phyloP scores from a whole-genome alignment of 2,888 invertebrate species.

The Chromoteleia sp. region DNA sequence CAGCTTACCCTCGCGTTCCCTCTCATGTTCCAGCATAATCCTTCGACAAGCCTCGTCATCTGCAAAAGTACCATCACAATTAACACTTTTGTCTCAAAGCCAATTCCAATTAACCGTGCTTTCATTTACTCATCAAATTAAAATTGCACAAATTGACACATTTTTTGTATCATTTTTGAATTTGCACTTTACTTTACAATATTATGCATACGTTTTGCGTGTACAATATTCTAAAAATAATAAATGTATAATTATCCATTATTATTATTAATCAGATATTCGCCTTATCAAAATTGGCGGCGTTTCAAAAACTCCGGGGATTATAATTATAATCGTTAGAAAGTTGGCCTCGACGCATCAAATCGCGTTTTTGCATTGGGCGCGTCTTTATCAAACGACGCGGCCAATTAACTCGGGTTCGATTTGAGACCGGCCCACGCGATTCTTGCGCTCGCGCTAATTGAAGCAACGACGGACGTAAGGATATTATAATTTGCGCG shows the following conservation, averaged over 20 bases:
- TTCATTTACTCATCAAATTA: conserved; percentile 12
- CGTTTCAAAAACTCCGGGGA: conserved; percentile 20
- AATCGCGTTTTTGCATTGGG: conserved; percentile 42
- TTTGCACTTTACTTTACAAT: too few species aligned
- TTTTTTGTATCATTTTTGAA: not conserved
- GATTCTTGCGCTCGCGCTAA: conserved; percentile 70
- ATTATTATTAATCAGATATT: too few species aligned
- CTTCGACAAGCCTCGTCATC: conserved; percentile 85
- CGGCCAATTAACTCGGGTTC: conserved; percentile 68
- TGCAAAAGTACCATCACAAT: conserved; percentile 70
- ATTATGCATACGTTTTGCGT: too few species aligned
- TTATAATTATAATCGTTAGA: conserved; percentile 71
- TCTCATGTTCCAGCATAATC: conserved; percentile 85
- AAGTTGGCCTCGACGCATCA: conserved; percentile 51
- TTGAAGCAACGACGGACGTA: conserved; percentile 67
- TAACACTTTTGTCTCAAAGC: conserved; percentile 36
- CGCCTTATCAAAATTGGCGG: conserved; percentile 31
- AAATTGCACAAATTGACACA: not conserved
- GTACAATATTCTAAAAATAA: too few species aligned
- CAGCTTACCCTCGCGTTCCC: conserved; percentile 89
- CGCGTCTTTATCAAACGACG: conserved; percentile 68
- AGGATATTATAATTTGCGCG: conserved; percentile 58
- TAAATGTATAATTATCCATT: too few species aligned
- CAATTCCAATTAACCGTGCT: conserved; percentile 38
- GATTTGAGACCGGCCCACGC: conserved; percentile 71